Evolutionary conservation across 2,888 invertebrate genomes (phyloP), one percentile per base, ranked within the genome.

Genomic region (Orthosia cruda): DNA sequence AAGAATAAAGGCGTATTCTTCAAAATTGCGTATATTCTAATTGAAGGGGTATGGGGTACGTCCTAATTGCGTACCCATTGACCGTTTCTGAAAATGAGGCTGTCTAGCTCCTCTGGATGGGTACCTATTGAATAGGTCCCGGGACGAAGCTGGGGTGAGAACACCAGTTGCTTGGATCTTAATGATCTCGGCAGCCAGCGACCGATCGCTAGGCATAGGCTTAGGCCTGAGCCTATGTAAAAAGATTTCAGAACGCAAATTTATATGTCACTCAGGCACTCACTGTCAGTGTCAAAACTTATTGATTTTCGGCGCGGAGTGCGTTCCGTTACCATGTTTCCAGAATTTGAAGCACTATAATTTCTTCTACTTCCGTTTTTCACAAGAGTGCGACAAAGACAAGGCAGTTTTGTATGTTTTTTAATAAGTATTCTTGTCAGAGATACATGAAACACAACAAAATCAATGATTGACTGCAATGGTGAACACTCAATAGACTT

Each of bases 401-500:
- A 65, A 9, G 45, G 13, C 2, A 12, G 12, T 5, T 64, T 26
- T 11, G 4, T 18, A 61, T 59, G 59, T 47, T 52, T 50, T 52
- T 50, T 7, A 2, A 45, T 47, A 40, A 0, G 5, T 1, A 15
- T 15, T 15, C 32, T 15, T 18, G 0, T 4, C 5, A 11, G 3
- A 9, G 3, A 5, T 18, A 52, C 0, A 20, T 54, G 74, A 49
- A 78, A 67, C 63, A 54, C 59, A n/a, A 4, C 1, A 12, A 47
- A 79, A 79, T 65, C 75, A 67, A 81, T 81, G 73, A 59, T 16
- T 13, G 71, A 57, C 4, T 49, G 47, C 26, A 23, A 55, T 20
- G 61, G 66, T 11, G 66, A 26, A 32, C 4, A 5, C 3, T 47
- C 0, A 11, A n/a, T n/a, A 45, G n/a, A 45, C 52, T 62, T 57